Evolutionary conservation across 2,888 invertebrate genomes (phyloP).

Genomic region (Heliconius cydno): DNA sequence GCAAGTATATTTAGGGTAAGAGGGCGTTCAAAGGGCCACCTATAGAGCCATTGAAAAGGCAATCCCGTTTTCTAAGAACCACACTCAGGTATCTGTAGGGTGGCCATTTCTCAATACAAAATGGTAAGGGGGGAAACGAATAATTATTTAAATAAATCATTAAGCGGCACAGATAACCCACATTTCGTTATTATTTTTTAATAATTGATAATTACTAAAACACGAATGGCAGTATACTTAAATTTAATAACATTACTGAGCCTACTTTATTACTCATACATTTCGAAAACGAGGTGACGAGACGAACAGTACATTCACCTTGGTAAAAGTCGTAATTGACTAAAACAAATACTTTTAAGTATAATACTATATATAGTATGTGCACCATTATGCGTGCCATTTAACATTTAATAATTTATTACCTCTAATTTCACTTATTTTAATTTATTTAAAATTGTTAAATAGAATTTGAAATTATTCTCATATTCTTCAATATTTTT

Average conservation of each 20-base stretch:
- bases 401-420: background rate
- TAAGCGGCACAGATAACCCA: background rate
- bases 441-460: background rate
- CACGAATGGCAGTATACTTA: background rate
- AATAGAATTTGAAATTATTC: background rate
- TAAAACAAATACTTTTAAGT: slow-evolving; percentile 4
- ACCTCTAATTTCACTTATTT: background rate
- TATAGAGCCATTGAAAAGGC: slow-evolving; percentile 36
- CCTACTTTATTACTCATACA: background rate
- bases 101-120: slow-evolving; percentile 10
- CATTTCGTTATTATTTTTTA: background rate
- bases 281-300: background rate
- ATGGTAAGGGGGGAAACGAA: background rate
- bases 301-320: background rate
- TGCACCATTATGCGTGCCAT: background rate
- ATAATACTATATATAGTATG: background rate
- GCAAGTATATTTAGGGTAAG: slow-evolving; percentile 27
- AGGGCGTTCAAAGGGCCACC: slow-evolving; percentile 31
- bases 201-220: background rate
- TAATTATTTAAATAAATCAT: background rate
- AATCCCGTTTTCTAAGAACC: slow-evolving; percentile 43
- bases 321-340: background rate
- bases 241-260: background rate
- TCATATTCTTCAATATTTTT: too few species aligned
- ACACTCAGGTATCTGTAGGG: slow-evolving; percentile 38